Base-by-base conservation (phyloP, 2,888 invertebrate species). In the Megalurothrips usitatus region DNA sequence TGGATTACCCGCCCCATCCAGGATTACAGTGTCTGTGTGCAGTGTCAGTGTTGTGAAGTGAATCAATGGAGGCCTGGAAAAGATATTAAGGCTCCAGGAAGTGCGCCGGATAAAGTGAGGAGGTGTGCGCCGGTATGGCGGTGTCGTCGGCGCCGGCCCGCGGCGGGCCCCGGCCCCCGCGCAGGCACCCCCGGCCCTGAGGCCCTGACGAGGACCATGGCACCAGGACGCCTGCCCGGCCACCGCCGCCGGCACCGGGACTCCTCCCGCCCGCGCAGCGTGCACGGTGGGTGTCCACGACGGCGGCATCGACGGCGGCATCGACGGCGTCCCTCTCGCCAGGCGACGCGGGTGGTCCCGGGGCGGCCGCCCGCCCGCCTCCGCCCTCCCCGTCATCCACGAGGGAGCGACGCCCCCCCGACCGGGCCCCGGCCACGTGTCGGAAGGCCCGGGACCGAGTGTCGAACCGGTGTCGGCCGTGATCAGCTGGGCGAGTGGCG, bases 1-100 rank as follows among this genome's bases (percentile, higher is more conserved):
- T 75, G 68, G 68, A 75, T 75, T 75, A 75, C 34, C 34, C 34
- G 23, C 68, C n/a, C 6, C 52, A 52, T 17, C 58, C 14, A 58
- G 58, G 58, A 58, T 58, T 58, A 58, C 68, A 75, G 68, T 75
- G 68, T 68, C 23, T 75, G 68, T 75, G 68, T 75, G 68, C 23
- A 43, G 68, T 68, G 52, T 19, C 58, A 58, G 58, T 58, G 68
- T 26, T 75, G 68, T 75, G 68, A n/a, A 75, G 68, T 75, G 68
- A 26, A 6, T 58, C 19, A 58, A 17, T 58, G 58, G 14, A 58
- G 14, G 17, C 14, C 19, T 17, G 17, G 58, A 58, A 58, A 19
- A 58, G 58, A 58, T 58, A 12, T 4, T 14, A 58, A 19, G 58
- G 58, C 58, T 58, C 6, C 11, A 58, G 52, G 14, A 58, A 17